Percentiles rank a stretch among this genome's conserved stretches.
These are phyloP conservation scores for Leucophenga varia DNA, from an alignment of 1,140 invertebrate genomes.

Conservation along the genomic window DNA sequence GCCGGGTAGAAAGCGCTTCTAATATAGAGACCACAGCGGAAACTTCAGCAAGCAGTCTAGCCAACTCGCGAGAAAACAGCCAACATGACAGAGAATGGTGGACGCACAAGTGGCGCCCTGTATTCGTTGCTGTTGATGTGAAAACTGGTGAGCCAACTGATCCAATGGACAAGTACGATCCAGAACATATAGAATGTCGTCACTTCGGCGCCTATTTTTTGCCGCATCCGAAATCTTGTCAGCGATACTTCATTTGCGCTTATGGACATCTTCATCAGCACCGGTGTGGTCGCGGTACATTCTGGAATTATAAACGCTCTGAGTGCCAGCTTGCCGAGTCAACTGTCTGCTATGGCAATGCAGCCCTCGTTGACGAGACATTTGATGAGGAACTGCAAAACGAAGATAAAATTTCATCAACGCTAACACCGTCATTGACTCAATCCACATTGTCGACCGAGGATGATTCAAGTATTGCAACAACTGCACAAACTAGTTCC, in stretches of 20 bases:
- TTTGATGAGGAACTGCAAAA: background rate
- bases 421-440: too few species aligned
- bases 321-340: constrained; percentile 3
- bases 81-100: too few species aligned
- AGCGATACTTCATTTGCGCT: constrained; percentile 13
- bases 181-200: constrained; percentile 5
- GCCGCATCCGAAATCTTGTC: constrained; percentile 15
- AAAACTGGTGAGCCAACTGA: background rate
- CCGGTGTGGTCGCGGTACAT: constrained; percentile 3
- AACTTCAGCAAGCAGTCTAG: background rate
- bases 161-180: constrained; percentile 4
- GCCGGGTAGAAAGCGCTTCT: background rate
- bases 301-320: constrained; percentile 9
- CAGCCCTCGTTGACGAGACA: background rate
- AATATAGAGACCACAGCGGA: background rate
- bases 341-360: background rate
- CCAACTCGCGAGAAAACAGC: too few species aligned
- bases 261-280: constrained; percentile 9
- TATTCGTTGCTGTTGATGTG: background rate
- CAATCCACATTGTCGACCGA: too few species aligned
- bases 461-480: too few species aligned
- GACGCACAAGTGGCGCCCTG: too few species aligned
- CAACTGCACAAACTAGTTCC: too few species aligned
- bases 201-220: constrained; percentile 16
- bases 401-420: too few species aligned